Evolutionary conservation across 2,888 invertebrate genomes (phyloP).

Genomic region (Eubasilissa splendida): DNA sequence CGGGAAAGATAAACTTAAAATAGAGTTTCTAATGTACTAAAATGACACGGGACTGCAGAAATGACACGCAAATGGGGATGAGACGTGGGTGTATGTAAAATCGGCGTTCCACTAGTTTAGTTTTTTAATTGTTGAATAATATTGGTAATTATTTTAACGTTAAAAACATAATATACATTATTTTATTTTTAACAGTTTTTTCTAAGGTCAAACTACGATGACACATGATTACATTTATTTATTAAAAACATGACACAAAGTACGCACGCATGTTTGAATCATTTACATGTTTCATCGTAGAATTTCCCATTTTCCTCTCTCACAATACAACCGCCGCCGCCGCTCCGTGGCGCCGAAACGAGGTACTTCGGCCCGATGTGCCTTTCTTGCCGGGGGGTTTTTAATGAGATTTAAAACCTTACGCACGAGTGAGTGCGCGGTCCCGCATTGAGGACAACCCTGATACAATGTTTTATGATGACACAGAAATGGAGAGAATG

Average conservation of each 20-base stretch:
- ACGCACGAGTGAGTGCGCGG: slow-evolving; percentile 52
- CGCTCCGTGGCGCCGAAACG: slow-evolving; percentile 29
- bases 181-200: too few relatives aligned
- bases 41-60: too few relatives aligned
- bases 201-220: too few relatives aligned
- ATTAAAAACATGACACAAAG: not conserved
- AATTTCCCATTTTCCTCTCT: slow-evolving; percentile 24
- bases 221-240: too few relatives aligned
- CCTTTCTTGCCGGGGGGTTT: slow-evolving; percentile 53
- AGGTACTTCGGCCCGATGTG: slow-evolving; percentile 51
- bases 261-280: not conserved
- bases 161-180: too few relatives aligned
- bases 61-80: too few relatives aligned
- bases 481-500: slow-evolving; percentile 38
- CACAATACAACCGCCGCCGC: slow-evolving; percentile 39
- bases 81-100: too few relatives aligned
- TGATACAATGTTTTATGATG: slow-evolving; percentile 52
- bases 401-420: slow-evolving; percentile 59
- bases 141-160: too few relatives aligned
- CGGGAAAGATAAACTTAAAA: too few relatives aligned
- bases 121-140: too few relatives aligned
- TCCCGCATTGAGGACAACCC: slow-evolving; percentile 36
- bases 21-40: too few relatives aligned
- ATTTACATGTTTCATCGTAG: slow-evolving; percentile 12
- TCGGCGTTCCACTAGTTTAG: too few relatives aligned